A percentile compares a stretch with the other conserved stretches of the same genome.
Conservation (phyloP, 2,888 invertebrate genomes). For the Vesta saturnalis region DNA sequence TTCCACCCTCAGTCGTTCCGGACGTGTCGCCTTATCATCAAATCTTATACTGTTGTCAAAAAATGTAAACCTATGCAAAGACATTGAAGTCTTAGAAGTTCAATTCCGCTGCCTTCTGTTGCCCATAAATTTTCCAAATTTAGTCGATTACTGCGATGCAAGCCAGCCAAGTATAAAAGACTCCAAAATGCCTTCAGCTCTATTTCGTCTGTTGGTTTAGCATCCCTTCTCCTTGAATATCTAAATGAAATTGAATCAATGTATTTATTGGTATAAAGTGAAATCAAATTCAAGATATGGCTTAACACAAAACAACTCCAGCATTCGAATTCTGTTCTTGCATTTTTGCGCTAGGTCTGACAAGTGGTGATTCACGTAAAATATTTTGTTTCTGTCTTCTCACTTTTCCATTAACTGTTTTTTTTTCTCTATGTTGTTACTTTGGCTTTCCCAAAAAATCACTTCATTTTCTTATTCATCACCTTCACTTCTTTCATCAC, state of each 20-base stretch:
- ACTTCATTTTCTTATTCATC: background rate
- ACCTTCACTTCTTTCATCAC: background rate
- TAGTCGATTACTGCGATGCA: conserved; percentile 4
- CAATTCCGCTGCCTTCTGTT: conserved; percentile 8
- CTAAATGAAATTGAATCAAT: background rate
- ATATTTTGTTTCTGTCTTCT: background rate
- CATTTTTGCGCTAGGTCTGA: conserved; percentile 8
- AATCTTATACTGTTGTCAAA: too few species aligned
- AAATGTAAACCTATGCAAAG: too few species aligned
- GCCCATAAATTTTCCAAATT: conserved; percentile 10
- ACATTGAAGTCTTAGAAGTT: background rate
- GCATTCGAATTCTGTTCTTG: conserved; percentile 12
- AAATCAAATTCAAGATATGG: conserved; percentile 11
- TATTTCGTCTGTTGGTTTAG: conserved; percentile 4
- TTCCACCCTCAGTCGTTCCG: too few species aligned
- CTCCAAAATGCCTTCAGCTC: conserved; percentile 7
- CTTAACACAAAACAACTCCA: background rate
- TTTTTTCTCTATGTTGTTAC: background rate
- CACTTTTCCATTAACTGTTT: too few species aligned
- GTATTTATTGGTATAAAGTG: conserved; percentile 8
- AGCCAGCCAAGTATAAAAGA: conserved; percentile 10
- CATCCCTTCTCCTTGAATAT: conserved; percentile 4
- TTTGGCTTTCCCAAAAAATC: background rate
- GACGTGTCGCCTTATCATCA: too few species aligned
- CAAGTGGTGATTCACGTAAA: background rate